Conservation (phyloP, 2,797 vertebrate genomes). For the Hyperoplus lanceolatus region DNA sequence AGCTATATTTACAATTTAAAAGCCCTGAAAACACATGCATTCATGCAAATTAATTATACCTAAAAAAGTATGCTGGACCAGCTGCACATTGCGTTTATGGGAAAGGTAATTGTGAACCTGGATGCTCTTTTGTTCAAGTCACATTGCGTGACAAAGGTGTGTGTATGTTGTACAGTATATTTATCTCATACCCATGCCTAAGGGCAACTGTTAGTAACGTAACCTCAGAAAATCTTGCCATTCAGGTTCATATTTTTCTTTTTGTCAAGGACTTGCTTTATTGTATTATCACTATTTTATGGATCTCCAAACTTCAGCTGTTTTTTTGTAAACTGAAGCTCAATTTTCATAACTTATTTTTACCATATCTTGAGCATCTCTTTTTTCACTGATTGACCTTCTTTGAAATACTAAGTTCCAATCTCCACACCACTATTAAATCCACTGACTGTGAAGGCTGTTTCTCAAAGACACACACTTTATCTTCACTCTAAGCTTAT, state of each 20-base stretch:
- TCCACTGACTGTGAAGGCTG: slow-evolving; percentile 21
- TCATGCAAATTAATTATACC: not conserved
- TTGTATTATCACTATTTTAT: slow-evolving; percentile 23
- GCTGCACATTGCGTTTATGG: slow-evolving; percentile 33
- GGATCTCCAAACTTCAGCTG: slow-evolving; percentile 9
- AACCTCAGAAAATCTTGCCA: slow-evolving; percentile 72
- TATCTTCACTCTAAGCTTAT: not conserved
- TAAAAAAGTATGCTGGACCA: slow-evolving; percentile 20
- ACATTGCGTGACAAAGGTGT: slow-evolving; percentile 77
- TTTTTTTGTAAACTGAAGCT: not conserved
- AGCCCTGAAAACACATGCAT: slow-evolving; percentile 12
- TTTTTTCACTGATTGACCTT: slow-evolving; percentile 11
- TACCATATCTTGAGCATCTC: slow-evolving; percentile 2
- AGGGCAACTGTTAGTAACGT: slow-evolving; percentile 68
- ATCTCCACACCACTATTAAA: slow-evolving; percentile 33
- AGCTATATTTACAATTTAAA: slow-evolving; percentile 3
- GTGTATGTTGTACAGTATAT: slow-evolving; percentile 68
- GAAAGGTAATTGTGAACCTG: slow-evolving; percentile 42
- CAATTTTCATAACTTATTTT: slow-evolving; percentile 4
- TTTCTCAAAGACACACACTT: slow-evolving; percentile 18
- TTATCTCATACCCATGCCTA: slow-evolving; percentile 66
- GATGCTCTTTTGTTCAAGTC: slow-evolving; percentile 59
- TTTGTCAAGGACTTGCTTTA: slow-evolving; percentile 41
- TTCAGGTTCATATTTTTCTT: slow-evolving; percentile 74
- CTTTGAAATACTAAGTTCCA: slow-evolving; percentile 27